A percentile compares a stretch with the other conserved stretches of the same genome.
These are phyloP conservation scores for Leptothorax acervorum DNA, from an alignment of 2,888 invertebrate genomes.

Conservation along the genomic window DNA sequence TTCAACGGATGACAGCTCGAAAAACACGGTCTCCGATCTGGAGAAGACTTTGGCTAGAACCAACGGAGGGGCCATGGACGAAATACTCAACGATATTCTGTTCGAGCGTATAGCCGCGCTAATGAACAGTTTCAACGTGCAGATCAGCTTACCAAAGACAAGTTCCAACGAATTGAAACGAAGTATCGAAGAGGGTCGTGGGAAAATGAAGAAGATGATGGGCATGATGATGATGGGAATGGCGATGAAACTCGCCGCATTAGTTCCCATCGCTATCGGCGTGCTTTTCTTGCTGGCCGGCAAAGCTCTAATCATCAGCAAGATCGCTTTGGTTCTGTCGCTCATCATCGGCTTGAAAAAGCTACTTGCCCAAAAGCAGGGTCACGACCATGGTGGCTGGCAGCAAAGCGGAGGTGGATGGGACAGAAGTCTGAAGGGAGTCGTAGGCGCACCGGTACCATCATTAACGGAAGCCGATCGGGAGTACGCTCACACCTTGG, in stretches of 20 bases:
- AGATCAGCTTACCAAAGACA: conserved; percentile 92
- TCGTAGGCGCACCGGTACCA: conserved; percentile 76
- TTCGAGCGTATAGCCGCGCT: conserved; percentile 91
- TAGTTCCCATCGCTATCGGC: conserved; percentile 93
- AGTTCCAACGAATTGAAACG: conserved; percentile 89
- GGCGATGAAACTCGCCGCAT: conserved; percentile 93
- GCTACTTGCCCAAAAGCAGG: conserved; percentile 90
- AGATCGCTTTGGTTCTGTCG: conserved; percentile 93
- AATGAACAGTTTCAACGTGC: conserved; percentile 91
- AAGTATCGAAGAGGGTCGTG: conserved; percentile 92
- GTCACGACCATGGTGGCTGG: conserved; percentile 83
- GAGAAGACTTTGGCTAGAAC: conserved; percentile 89
- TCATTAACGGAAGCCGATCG: conserved; percentile 72
- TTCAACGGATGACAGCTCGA: conserved; percentile 83
- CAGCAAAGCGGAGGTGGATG: conserved; percentile 86
- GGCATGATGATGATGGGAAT: conserved; percentile 96
- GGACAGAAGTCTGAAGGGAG: conserved; percentile 88
- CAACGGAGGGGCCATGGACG: conserved; percentile 89
- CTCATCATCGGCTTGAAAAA: conserved; percentile 95
- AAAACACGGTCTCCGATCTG: conserved; percentile 85
- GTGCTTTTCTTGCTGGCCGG: conserved; percentile 93
- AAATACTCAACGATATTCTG: conserved; percentile 89
- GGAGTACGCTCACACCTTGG: conserved; percentile 88
- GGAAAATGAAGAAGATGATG: conserved; percentile 97
- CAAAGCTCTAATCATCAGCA: conserved; percentile 93